These are phyloP conservation scores for Drosophila sp. DNA, from an alignment of 1,140 invertebrate species.

Conservation along the genomic window DNA sequence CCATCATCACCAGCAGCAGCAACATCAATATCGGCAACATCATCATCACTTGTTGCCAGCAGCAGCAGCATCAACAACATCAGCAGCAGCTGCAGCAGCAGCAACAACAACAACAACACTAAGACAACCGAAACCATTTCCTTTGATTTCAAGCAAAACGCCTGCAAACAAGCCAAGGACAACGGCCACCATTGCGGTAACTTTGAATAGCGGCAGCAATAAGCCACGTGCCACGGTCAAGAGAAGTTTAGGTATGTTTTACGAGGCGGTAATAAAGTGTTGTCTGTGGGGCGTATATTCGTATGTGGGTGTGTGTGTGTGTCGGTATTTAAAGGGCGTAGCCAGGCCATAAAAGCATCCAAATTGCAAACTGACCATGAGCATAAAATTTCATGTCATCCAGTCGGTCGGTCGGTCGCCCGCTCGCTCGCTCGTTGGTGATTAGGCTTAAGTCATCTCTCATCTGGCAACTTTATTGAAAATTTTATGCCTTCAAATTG, in stretches of 20 bases:
- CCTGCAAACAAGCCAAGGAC: conserved; percentile 56
- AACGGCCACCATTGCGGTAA: conserved; percentile 73
- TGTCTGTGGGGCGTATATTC: conserved; percentile 4
- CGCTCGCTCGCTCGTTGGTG: conserved; percentile 18
- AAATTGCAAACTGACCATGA: conserved; percentile 22
- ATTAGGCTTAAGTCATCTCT: conserved; percentile 61
- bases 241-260: conserved; percentile 72
- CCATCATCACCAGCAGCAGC: neutral
- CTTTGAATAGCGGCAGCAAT: conserved; percentile 64
- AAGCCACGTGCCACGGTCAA: conserved; percentile 78
- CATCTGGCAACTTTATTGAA: conserved; percentile 68
- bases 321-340: neutral
- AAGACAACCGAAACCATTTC: conserved; percentile 52
- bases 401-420: too few relatives aligned
- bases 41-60: conserved; percentile 1
- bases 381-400: conserved; percentile 6
- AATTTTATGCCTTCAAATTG: conserved; percentile 50
- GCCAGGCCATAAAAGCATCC: conserved; percentile 16
- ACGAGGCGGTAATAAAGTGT: conserved; percentile 54
- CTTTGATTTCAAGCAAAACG: conserved; percentile 30
- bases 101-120: conserved; percentile 16
- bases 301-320: neutral
- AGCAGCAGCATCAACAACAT: conserved; percentile 19
- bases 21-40: conserved; percentile 22
- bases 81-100: conserved; percentile 13